Conservation (phyloP, 2,888 invertebrate species). For the Macrophya annulata region DNA sequence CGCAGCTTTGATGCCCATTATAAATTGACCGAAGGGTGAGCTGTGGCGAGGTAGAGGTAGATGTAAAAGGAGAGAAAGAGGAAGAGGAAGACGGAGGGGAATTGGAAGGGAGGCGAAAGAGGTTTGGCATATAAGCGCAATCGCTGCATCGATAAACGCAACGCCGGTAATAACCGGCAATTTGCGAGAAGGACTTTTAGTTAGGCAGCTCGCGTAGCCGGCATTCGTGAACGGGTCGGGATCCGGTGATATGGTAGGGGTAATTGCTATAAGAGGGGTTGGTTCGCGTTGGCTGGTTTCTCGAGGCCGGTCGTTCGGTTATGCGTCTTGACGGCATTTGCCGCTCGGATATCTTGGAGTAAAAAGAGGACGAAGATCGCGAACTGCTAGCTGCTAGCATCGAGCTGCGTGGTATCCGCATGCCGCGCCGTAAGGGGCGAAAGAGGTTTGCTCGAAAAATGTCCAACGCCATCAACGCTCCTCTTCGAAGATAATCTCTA, state of each 20-base stretch:
- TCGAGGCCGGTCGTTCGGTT: conserved; percentile 26
- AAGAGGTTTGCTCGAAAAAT: conserved; percentile 37
- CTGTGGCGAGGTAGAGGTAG: not conserved
- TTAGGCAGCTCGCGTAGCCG: conserved; percentile 71
- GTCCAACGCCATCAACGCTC: conserved; percentile 42
- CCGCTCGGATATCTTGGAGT: conserved; percentile 31
- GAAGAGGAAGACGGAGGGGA: conserved; percentile 49
- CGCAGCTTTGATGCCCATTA: conserved; percentile 12
- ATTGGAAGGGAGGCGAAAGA: conserved; percentile 55
- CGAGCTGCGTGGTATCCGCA: conserved; percentile 1
- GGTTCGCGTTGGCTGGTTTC: conserved; percentile 56
- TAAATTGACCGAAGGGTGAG: conserved; percentile 32
- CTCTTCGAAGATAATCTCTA: not conserved
- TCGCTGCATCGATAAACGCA: conserved; percentile 75
- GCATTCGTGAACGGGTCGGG: conserved; percentile 60
- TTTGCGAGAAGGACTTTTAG: conserved; percentile 77
- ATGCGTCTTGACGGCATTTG: conserved; percentile 43
- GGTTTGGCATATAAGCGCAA: conserved; percentile 68
- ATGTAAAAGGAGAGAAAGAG: conserved; percentile 59
- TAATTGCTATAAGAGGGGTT: conserved; percentile 71
- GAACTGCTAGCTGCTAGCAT: not conserved
- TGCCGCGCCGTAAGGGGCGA: conserved; percentile 3
- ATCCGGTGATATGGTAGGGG: conserved; percentile 66
- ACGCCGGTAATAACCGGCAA: conserved; percentile 77
- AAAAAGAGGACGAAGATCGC: conserved; percentile 28